phyloP scores from a whole-genome alignment of 2,888 invertebrate genomes.

The Lacanobia oleracea region DNA sequence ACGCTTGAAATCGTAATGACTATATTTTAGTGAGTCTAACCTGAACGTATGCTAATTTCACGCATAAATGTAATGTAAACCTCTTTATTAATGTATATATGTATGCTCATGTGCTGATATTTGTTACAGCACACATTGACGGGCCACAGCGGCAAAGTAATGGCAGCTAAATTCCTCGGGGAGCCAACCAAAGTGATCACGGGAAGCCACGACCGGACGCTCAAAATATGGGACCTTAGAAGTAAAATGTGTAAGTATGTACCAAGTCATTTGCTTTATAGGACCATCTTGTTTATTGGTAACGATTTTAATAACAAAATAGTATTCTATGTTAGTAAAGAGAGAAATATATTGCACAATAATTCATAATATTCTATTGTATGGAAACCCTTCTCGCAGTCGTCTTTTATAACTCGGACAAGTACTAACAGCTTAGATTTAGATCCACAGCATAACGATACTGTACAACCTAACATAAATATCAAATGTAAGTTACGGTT shows the following conservation, averaged over 20 bases:
- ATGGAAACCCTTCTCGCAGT: slow-evolving; percentile 60
- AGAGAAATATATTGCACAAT: slow-evolving; percentile 60
- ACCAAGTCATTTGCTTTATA: slow-evolving; percentile 59
- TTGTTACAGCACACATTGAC: slow-evolving; percentile 95
- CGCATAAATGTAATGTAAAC: slow-evolving; percentile 16
- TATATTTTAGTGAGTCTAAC: slow-evolving; percentile 32
- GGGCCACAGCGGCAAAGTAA: slow-evolving; percentile 99
- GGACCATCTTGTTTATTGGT: slow-evolving; percentile 51
- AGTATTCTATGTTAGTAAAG: slow-evolving; percentile 44
- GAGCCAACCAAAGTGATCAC: slow-evolving; percentile 98
- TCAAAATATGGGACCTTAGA: slow-evolving; percentile 99
- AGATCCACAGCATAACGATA: slow-evolving; percentile 44
- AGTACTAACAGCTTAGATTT: slow-evolving; percentile 58
- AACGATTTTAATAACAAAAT: slow-evolving; percentile 62
- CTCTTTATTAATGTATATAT: background rate
- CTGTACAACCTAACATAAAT: slow-evolving; percentile 51
- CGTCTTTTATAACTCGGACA: slow-evolving; percentile 56
- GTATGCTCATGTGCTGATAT: slow-evolving; percentile 23
- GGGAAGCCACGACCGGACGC: slow-evolving; percentile 99
- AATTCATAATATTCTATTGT: slow-evolving; percentile 62
- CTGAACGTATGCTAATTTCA: slow-evolving; percentile 25
- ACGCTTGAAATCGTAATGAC: slow-evolving; percentile 30
- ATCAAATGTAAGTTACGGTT: slow-evolving; percentile 40
- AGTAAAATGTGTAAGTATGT: slow-evolving; percentile 92
- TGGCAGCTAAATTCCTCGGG: slow-evolving; percentile 98